These are phyloP conservation scores for Leptoclinus maculatus DNA, from an alignment of 2,797 vertebrate genomes.

Conservation along the genomic window DNA sequence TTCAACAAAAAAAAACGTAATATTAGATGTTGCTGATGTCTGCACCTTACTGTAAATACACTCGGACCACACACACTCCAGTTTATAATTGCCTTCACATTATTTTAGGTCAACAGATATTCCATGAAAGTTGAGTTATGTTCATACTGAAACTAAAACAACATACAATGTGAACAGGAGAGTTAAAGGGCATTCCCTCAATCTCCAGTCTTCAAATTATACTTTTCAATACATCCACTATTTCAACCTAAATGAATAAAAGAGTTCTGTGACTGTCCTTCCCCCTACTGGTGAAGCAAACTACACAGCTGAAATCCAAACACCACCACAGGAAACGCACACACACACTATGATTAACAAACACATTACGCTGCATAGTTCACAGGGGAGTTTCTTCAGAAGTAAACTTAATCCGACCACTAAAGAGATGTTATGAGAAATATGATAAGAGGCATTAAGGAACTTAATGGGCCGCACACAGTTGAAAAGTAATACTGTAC, in stretches of 20 bases:
- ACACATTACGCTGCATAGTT: slow-evolving; percentile 48
- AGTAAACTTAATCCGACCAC: slow-evolving; percentile 59
- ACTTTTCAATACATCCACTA: background rate
- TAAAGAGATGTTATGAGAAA: slow-evolving; percentile 59
- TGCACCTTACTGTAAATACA: background rate
- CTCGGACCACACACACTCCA: background rate
- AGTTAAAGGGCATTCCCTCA: background rate
- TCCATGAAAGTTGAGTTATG: background rate
- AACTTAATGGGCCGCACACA: slow-evolving; percentile 57
- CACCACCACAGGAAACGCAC: slow-evolving; percentile 24
- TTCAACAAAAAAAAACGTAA: background rate
- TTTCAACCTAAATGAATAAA: background rate
- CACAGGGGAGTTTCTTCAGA: slow-evolving; percentile 54
- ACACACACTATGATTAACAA: slow-evolving; percentile 44
- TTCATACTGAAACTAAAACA: background rate
- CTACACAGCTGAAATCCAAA: slow-evolving; percentile 31
- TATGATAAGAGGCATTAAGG: slow-evolving; percentile 62
- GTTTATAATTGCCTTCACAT: background rate
- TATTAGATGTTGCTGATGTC: background rate
- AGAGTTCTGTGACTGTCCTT: background rate
- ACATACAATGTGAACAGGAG: background rate
- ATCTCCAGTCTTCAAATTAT: background rate
- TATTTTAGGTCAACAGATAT: background rate
- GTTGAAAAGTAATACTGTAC: slow-evolving; percentile 43
- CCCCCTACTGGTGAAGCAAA: slow-evolving; percentile 23